Percentiles rank a stretch among this genome's conserved stretches.
phyloP scores from a whole-genome alignment of 1,140 invertebrate genomes.

The Samia ricini region DNA sequence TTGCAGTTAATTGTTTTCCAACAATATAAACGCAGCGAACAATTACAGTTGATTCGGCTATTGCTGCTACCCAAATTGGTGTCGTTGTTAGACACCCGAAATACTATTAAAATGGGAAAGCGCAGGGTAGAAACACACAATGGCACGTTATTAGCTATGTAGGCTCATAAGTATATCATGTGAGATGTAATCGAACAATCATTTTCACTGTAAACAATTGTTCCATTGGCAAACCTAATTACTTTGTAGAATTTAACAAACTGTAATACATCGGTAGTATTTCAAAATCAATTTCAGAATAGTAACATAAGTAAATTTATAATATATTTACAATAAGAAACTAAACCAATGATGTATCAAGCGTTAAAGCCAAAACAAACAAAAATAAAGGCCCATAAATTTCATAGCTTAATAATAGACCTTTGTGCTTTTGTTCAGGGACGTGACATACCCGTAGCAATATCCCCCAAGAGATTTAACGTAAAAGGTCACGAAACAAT shows the following conservation, averaged over 20 bases:
- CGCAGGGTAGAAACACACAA: background rate
- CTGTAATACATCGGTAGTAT: too few species aligned
- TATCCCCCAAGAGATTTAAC: constrained; percentile 33
- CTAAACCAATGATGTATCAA: background rate
- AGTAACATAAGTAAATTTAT: background rate
- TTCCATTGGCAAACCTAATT: too few species aligned
- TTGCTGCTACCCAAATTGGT: background rate
- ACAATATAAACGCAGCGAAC: constrained; percentile 1
- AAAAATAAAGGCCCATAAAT: constrained; percentile 27
- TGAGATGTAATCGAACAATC: too few species aligned
- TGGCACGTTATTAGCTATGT: too few species aligned
- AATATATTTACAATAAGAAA: background rate
- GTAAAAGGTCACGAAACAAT: constrained; percentile 55
- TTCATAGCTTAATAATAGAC: constrained; percentile 22
- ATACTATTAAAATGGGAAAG: background rate
- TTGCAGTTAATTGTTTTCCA: background rate
- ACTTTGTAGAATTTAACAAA: too few species aligned
- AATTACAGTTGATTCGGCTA: background rate
- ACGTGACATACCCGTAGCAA: constrained; percentile 31
- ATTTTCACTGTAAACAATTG: too few species aligned
- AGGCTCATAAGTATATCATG: too few species aligned
- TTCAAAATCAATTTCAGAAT: too few species aligned
- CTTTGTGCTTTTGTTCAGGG: constrained; percentile 25
- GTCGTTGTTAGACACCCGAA: background rate
- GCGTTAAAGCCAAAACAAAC: background rate